A percentile compares a stretch with the other conserved stretches of the same genome.
Conservation (phyloP, 2,797 vertebrate genomes). For the Crocodylus rhombifer region DNA sequence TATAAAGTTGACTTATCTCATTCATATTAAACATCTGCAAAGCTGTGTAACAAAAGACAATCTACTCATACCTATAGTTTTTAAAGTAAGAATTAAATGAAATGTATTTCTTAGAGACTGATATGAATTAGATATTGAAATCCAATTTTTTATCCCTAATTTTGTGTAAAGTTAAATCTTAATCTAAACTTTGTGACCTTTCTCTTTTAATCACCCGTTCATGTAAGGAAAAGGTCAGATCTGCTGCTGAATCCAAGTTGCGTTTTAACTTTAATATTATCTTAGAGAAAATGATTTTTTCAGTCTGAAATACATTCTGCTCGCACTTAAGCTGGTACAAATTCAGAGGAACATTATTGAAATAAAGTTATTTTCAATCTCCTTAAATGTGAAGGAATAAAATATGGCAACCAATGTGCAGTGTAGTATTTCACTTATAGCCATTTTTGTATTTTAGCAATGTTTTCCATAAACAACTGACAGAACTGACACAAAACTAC, state of each 20-base stretch:
- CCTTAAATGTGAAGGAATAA: background rate
- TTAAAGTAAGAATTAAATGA: background rate
- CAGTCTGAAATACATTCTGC: background rate
- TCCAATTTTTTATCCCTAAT: background rate
- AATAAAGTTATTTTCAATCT: background rate
- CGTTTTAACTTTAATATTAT: background rate
- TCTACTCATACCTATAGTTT: background rate
- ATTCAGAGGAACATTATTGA: background rate
- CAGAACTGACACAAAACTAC: background rate
- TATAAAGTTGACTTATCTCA: background rate
- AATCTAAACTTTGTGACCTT: background rate
- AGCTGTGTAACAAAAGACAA: background rate
- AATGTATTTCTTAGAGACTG: background rate
- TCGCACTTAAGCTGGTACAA: background rate
- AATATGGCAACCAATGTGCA: background rate
- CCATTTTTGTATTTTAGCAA: background rate
- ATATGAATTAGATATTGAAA: background rate
- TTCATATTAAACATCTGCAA: background rate
- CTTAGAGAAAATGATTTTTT: background rate
- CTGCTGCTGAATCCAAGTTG: background rate
- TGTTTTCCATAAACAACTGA: background rate
- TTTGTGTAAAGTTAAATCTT: background rate
- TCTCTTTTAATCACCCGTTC: background rate
- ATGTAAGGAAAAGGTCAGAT: background rate
- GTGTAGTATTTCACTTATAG: slow-evolving; percentile 2